phyloP scores from a whole-genome alignment of 2,888 invertebrate genomes.

The Parochlus steinenii region DNA sequence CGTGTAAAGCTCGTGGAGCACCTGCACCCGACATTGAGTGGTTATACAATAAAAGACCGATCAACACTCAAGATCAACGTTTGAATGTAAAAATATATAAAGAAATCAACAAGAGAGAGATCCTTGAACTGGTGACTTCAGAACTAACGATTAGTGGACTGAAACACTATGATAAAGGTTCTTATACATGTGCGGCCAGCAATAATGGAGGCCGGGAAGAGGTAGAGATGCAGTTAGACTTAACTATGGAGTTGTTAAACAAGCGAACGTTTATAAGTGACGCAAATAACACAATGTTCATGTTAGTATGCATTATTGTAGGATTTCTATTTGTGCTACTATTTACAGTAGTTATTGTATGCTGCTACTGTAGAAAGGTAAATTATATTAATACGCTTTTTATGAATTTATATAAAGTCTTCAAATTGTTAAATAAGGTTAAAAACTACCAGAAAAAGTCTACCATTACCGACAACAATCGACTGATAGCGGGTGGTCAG shows the following conservation, averaged over 20 bases:
- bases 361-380: constrained; percentile 33
- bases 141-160: constrained; percentile 50
- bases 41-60: constrained; percentile 43
- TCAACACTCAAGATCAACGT: constrained; percentile 33
- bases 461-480: constrained; percentile 23
- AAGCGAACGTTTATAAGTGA: constrained; percentile 15
- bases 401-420: constrained; percentile 27
- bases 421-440: constrained; percentile 37
- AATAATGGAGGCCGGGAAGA: constrained; percentile 68
- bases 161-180: constrained; percentile 46
- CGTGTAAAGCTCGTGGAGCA: constrained; percentile 58
- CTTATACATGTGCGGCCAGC: constrained; percentile 63
- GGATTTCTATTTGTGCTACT: constrained; percentile 33
- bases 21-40: constrained; percentile 61
- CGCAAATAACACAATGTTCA: constrained; percentile 27
- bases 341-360: constrained; percentile 23
- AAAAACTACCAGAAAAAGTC: constrained; percentile 36
- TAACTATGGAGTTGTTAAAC: constrained; percentile 25
- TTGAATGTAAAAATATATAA: constrained; percentile 16
- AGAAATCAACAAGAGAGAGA: constrained; percentile 22
- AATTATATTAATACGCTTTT: no score
- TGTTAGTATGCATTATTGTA: constrained; percentile 32
- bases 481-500: constrained; percentile 19
- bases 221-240: constrained; percentile 49
- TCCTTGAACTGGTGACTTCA: constrained; percentile 16